phyloP scores from a whole-genome alignment of 2,113 vertebrate genomes.

The Pedionomus torquatus region DNA sequence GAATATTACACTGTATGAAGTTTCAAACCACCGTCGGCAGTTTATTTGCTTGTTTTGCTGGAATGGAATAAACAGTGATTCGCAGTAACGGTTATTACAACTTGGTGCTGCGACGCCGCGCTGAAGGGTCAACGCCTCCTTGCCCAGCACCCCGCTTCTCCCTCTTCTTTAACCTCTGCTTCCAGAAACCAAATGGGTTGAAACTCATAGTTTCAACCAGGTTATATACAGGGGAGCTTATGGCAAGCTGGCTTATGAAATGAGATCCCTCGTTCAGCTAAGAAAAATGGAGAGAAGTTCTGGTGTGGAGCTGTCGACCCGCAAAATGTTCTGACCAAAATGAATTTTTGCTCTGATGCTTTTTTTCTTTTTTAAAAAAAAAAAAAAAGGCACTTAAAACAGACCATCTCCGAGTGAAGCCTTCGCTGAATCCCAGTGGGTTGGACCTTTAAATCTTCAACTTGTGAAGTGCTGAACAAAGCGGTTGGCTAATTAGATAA shows the following conservation, averaged over 20 bases:
- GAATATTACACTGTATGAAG: constrained; percentile 69
- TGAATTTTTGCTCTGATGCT: too few relatives aligned
- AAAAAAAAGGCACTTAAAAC: fast-evolving
- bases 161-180: neutral
- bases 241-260: fast-evolving
- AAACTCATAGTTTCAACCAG: neutral
- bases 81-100: neutral
- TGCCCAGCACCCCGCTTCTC: neutral
- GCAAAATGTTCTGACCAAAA: neutral
- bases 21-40: constrained; percentile 61
- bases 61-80: constrained; percentile 54
- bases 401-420: neutral
- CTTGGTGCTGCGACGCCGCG: neutral
- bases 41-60: constrained; percentile 74
- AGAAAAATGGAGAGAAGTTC: too few relatives aligned
- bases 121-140: constrained; percentile 23
- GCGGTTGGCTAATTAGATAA: neutral
- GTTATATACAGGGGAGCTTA: fast-evolving
- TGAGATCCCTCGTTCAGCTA: neutral
- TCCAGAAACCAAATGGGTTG: neutral
- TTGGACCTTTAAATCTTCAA: neutral
- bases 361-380: neutral
- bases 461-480: neutral
- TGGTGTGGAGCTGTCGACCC: fast-evolving
- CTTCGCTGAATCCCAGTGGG: neutral